Evolutionary conservation across 1,140 invertebrate genomes (phyloP).

Genomic region (Spodoptera frugiperda): DNA sequence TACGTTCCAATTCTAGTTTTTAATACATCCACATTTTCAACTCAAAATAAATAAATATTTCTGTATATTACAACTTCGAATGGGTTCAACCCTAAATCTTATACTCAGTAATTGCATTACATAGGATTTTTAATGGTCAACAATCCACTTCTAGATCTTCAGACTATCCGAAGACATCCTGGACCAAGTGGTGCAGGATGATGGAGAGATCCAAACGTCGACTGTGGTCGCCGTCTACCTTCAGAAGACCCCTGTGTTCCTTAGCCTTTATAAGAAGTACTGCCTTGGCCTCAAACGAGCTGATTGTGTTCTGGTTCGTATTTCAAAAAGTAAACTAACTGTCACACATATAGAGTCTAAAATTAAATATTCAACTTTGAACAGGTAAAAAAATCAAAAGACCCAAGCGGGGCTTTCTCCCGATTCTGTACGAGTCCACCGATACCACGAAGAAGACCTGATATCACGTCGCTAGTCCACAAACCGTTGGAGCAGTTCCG

Average conservation of each 20-base stretch:
- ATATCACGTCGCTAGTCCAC: slow-evolving; percentile 92
- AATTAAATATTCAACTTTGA: background rate
- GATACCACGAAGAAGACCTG: slow-evolving; percentile 92
- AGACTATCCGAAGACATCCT: slow-evolving; percentile 92
- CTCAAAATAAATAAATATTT: too few species aligned
- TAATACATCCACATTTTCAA: too few species aligned
- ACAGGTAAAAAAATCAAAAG: slow-evolving; percentile 87
- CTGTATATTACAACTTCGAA: too few species aligned
- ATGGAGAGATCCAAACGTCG: slow-evolving; percentile 89
- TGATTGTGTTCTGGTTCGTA: slow-evolving; percentile 90
- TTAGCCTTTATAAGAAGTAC: slow-evolving; percentile 92
- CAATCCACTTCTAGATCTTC: slow-evolving; percentile 85
- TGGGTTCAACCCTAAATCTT: too few species aligned
- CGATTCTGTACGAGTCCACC: slow-evolving; percentile 91
- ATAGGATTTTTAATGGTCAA: too few species aligned
- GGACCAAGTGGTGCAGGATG: slow-evolving; percentile 91
- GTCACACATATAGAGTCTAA: background rate
- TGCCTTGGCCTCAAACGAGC: slow-evolving; percentile 93
- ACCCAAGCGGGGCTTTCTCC: slow-evolving; percentile 89
- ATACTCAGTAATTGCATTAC: background rate
- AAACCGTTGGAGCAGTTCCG: slow-evolving; percentile 91
- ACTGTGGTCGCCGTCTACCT: slow-evolving; percentile 90
- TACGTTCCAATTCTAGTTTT: too few species aligned
- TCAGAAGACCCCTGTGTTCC: slow-evolving; percentile 90
- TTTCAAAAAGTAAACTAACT: background rate